Base-by-base conservation (phyloP, 2,113 vertebrate species). In the Sylvietta virens region DNA sequence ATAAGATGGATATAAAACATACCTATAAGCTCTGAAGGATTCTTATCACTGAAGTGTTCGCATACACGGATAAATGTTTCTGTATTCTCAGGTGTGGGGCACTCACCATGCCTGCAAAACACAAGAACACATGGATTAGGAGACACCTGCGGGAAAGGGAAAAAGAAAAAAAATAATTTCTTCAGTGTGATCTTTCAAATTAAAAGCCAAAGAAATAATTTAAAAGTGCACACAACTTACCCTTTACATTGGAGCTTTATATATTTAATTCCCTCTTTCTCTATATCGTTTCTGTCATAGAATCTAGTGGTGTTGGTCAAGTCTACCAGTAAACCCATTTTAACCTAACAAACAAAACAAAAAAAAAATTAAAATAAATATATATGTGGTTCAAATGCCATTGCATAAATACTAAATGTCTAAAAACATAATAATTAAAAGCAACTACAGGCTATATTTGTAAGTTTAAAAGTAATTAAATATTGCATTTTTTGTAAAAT, bases 191-290 rank as follows among this genome's bases (percentile, higher is more conserved):
- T 31, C 30, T 33, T 91, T 91, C 82, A 89, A 90, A 60, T 53
- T 67, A 92, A 92, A 90, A 78, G 23, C 10, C 85, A 62, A 71
- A 37, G 57, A 91, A 69, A 37, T 23, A 40, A 65, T 86, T 18
- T 3, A 24, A 62, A 67, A 74, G 15, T 73, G 6, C 17, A 50
- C 42, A 80, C 9, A 84, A 88, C 98, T 91, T 98, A 99, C 99
- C 99, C 99, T 98, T 99, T 99, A 98, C 99, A 99, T 48, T 98
- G 98, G 82, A 99, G 98, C 88, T 99, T 99, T 94, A 99, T 97
- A 53, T 99, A 99, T 97, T 98, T 98, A 88, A 99, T 98, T 71
- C 99, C 99, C 72, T 99, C 99, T 97, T 99, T 99, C 96, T 99
- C 99, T 90, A 99, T 99, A 92, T 99, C 99, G 23, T 98, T 98